Percentiles rank a stretch among this genome's conserved stretches.
phyloP scores from a whole-genome alignment of 2,113 vertebrate species.

The Saccopteryx leptura region DNA sequence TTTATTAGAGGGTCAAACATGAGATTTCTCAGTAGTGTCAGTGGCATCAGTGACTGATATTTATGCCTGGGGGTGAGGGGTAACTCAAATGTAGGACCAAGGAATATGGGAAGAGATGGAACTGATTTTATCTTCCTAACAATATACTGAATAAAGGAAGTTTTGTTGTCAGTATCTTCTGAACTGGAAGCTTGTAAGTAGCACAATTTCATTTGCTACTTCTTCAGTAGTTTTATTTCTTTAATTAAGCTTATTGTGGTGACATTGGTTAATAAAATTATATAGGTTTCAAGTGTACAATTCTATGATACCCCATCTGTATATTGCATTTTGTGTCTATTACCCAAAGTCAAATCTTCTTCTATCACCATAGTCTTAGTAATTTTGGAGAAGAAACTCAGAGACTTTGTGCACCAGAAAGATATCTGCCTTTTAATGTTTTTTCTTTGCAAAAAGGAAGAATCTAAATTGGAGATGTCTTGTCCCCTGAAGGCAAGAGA shows the following conservation, averaged over 20 bases:
- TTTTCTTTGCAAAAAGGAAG: constrained; percentile 54
- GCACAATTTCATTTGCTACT: constrained; percentile 17
- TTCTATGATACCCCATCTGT: neutral
- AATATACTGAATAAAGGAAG: constrained; percentile 33
- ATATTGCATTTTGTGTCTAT: neutral
- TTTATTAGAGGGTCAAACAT: constrained; percentile 39
- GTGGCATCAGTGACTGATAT: neutral
- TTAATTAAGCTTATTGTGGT: neutral
- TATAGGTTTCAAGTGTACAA: neutral
- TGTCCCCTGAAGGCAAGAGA: neutral
- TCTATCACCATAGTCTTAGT: neutral
- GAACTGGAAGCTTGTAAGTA: neutral
- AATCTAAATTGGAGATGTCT: constrained; percentile 23
- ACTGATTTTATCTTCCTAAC: neutral
- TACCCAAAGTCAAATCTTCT: neutral
- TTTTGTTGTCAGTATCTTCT: constrained; percentile 1
- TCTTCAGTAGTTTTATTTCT: neutral
- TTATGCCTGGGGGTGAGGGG: neutral
- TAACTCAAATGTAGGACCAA: neutral
- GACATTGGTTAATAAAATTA: neutral
- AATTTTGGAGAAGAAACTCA: neutral
- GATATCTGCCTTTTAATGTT: neutral
- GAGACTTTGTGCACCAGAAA: neutral
- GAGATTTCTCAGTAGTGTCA: constrained; percentile 6
- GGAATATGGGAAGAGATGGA: neutral